Percentiles rank a stretch among this genome's conserved stretches.
Evolutionary conservation across 2,797 vertebrate genomes (phyloP).

Genomic region (Urophycis tenuis): DNA sequence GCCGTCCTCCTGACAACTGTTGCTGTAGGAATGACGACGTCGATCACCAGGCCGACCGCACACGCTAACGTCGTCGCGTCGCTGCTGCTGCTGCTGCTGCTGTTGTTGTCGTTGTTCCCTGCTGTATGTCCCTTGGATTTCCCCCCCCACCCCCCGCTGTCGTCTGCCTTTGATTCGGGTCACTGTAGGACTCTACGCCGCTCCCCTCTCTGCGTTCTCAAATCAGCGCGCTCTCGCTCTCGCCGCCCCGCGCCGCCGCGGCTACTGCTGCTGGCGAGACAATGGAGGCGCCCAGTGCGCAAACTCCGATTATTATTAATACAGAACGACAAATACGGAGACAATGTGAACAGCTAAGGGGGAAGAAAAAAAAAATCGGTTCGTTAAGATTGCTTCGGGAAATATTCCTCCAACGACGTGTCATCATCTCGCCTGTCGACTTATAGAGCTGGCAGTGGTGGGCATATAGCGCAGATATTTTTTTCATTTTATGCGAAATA

Average conservation of each 20-base stretch:
- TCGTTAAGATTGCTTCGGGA: neutral
- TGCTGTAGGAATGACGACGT: slow-evolving; percentile 54
- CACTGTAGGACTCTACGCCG: slow-evolving; percentile 40
- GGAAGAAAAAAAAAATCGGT: neutral
- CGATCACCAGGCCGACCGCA: slow-evolving; percentile 32
- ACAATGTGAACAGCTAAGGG: slow-evolving; percentile 22
- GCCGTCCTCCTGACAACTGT: slow-evolving; percentile 63
- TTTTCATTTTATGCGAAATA: slow-evolving; percentile 40
- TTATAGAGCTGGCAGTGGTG: neutral
- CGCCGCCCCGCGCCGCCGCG: slow-evolving; percentile 27
- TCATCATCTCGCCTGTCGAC: neutral
- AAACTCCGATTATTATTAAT: slow-evolving; percentile 62
- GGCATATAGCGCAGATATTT: neutral
- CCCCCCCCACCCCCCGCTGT: slow-evolving; percentile 22
- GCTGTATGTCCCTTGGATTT: slow-evolving; percentile 28
- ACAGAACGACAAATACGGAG: slow-evolving; percentile 36
- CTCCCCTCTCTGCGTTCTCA: slow-evolving; percentile 57
- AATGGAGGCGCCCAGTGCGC: slow-evolving; percentile 71
- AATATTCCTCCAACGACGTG: neutral
- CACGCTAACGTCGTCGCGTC: neutral
- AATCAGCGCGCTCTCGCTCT: slow-evolving; percentile 46
- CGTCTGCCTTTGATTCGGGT: slow-evolving; percentile 55
- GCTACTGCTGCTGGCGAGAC: slow-evolving; percentile 58
- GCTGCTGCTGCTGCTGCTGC: too few relatives aligned
- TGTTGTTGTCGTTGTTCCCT: slow-evolving; percentile 29